These are phyloP conservation scores for Chanos chanos DNA, from an alignment of 2,797 vertebrate genomes.

Conservation along the genomic window DNA sequence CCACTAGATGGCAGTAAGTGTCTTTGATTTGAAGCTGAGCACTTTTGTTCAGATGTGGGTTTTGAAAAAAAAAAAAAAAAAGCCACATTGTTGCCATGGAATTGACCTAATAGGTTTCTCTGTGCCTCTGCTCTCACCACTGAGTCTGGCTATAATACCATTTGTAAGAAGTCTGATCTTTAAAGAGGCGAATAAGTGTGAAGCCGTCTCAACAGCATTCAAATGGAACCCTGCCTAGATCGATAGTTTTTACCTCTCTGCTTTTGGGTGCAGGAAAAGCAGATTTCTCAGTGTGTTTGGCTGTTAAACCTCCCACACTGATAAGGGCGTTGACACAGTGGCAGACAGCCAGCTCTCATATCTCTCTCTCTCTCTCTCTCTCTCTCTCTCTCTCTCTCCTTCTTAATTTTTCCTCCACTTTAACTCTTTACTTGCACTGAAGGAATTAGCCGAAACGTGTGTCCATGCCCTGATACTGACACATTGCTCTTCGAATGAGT, in stretches of 20 bases:
- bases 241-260: slow-evolving; percentile 29
- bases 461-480: slow-evolving; percentile 34
- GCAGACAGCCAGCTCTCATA: slow-evolving; percentile 15
- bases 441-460: too few relatives aligned
- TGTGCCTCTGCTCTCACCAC: slow-evolving; percentile 43
- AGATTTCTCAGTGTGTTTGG: slow-evolving; percentile 43
- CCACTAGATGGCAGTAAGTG: slow-evolving; percentile 73
- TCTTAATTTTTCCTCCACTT: too few relatives aligned
- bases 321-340: slow-evolving; percentile 21
- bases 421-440: too few relatives aligned
- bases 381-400: background rate
- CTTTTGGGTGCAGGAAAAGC: slow-evolving; percentile 33
- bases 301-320: slow-evolving; percentile 28
- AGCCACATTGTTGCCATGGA: slow-evolving; percentile 66
- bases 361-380: slow-evolving; percentile 1
- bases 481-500: slow-evolving; percentile 42
- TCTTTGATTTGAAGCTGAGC: slow-evolving; percentile 45
- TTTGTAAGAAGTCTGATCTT: slow-evolving; percentile 64
- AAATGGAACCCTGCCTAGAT: slow-evolving; percentile 49
- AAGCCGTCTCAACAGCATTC: slow-evolving; percentile 55
- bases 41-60: slow-evolving; percentile 28
- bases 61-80: slow-evolving; percentile 13
- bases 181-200: slow-evolving; percentile 54
- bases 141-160: slow-evolving; percentile 58
- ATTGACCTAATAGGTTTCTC: slow-evolving; percentile 68